Percentiles rank a stretch among this genome's conserved stretches.
These are phyloP conservation scores for Limonius californicus DNA, from an alignment of 1,140 invertebrate species.

Conservation along the genomic window DNA sequence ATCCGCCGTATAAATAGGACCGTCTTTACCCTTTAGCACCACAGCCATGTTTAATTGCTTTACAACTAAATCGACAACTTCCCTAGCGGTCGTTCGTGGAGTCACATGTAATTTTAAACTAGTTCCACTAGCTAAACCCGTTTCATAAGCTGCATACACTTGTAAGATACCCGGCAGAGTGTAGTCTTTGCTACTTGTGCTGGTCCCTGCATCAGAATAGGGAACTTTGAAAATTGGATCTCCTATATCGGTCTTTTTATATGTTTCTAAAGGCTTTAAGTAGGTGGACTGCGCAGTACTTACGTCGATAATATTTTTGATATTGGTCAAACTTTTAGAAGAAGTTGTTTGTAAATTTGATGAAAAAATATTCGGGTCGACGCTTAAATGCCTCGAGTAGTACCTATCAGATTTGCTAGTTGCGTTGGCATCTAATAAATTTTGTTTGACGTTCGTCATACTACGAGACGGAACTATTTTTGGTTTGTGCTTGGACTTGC, in stretches of 20 bases:
- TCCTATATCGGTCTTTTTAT: constrained; percentile 28
- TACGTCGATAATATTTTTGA: constrained; percentile 49
- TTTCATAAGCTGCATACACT: constrained; percentile 94
- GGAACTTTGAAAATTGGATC: constrained; percentile 35
- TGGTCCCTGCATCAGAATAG: constrained; percentile 13
- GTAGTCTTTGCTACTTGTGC: constrained; percentile 32
- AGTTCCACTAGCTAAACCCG: constrained; percentile 84
- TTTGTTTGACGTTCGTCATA: constrained; percentile 44
- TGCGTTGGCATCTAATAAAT: constrained; percentile 49
- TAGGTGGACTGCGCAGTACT: constrained; percentile 45
- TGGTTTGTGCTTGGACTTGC: constrained; percentile 30
- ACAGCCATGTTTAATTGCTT: constrained; percentile 93
- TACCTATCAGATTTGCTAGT: constrained; percentile 18
- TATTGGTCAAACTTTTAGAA: constrained; percentile 57
- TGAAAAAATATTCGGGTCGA: constrained; percentile 39
- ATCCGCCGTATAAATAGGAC: constrained; percentile 78
- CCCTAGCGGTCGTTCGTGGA: constrained; percentile 80
- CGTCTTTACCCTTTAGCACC: constrained; percentile 76
- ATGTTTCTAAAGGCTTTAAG: constrained; percentile 44
- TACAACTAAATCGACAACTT: constrained; percentile 91
- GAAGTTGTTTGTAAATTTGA: constrained; percentile 45
- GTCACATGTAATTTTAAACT: constrained; percentile 91
- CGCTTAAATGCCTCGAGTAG: constrained; percentile 34
- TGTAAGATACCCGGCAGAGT: constrained; percentile 60
- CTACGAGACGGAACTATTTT: constrained; percentile 42